A percentile compares a stretch with the other conserved stretches of the same genome.
Conservation (phyloP, 2,888 invertebrate species). For the Chironomus tentans region DNA sequence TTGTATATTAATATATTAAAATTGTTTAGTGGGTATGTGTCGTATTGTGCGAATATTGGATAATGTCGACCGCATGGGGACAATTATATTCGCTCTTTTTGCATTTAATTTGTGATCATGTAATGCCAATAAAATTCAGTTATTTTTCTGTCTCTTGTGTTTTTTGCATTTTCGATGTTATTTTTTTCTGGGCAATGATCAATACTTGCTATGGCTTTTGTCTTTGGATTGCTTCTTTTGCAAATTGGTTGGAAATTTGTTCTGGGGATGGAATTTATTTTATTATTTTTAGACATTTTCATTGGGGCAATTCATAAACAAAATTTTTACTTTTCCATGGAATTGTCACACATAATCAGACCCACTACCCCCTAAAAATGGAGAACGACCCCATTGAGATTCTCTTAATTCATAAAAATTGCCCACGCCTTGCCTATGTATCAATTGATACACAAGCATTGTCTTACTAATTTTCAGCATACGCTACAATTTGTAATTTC, state of each 20-base stretch:
- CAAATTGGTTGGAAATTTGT: too few relatives aligned
- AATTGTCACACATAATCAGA: too few relatives aligned
- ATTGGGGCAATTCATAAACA: too few relatives aligned
- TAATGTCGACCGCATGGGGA: slow-evolving; percentile 24
- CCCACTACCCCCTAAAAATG: too few relatives aligned
- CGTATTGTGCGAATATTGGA: background rate
- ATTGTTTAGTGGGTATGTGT: slow-evolving; percentile 9
- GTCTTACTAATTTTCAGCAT: background rate
- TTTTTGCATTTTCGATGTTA: background rate
- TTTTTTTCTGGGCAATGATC: background rate
- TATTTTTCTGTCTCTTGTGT: background rate
- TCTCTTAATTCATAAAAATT: background rate
- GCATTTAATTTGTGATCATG: slow-evolving; percentile 20
- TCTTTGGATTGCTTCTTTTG: too few relatives aligned
- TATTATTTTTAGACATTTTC: too few relatives aligned
- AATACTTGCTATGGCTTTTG: slow-evolving; percentile 11
- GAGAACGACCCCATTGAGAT: too few relatives aligned
- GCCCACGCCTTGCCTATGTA: background rate
- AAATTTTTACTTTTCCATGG: too few relatives aligned
- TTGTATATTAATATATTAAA: slow-evolving; percentile 23
- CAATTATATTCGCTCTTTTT: background rate
- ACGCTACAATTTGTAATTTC: background rate
- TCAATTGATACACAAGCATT: background rate
- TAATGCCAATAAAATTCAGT: slow-evolving; percentile 23
- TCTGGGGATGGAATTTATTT: too few relatives aligned